Evolutionary conservation across 1,140 invertebrate genomes (phyloP), one percentile per base, ranked within the genome.

Genomic region (Hyles vespertilio): DNA sequence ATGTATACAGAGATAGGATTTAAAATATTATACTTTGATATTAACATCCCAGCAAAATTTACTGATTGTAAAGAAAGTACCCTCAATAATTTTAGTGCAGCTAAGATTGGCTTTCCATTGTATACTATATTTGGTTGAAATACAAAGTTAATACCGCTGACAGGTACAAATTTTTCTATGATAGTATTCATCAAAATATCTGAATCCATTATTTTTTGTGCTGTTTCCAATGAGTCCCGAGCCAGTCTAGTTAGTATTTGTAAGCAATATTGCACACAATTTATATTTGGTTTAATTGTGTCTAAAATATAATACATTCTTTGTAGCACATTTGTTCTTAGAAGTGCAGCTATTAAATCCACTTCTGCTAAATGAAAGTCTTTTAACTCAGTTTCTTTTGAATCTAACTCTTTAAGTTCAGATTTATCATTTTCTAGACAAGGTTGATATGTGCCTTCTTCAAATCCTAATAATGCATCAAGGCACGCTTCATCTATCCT

Each of bases 361-460:
- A 93, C 89, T 88, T 95, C 95, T 7, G 94, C 92, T 50, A 98
- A 81, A 77, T 97, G 94, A 76, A 94, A 93, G 91, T 98, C 96
- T 81, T 96, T 96, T 50, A 96, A 89, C 70, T 93, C 92, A 61
- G 90, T 87, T 61, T 92, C 91, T 67, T 93, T 91, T n/a, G 92
- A 91, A 1, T 91, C 84, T 54, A 94, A 90, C 48, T 92, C 82
- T 69, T 89, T 87, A 49, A 91, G 83, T 80, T 88, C 80, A 69
- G 86, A 87, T 69, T 89, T 84, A 56, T 88, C 80, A 61, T 92
- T 84, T 80, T 91, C 78, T 40, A 94, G 73, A 51, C 88, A 91
- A 1, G 95, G 93, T 64, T 94, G 91, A 50, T 91, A 87, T 43
- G 91, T 79, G 10, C 93, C 93, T 72, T 92, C 88, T 52, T 93